phyloP scores from a whole-genome alignment of 64 coral and sea anemone species.

The Pachyseris speciosa region DNA sequence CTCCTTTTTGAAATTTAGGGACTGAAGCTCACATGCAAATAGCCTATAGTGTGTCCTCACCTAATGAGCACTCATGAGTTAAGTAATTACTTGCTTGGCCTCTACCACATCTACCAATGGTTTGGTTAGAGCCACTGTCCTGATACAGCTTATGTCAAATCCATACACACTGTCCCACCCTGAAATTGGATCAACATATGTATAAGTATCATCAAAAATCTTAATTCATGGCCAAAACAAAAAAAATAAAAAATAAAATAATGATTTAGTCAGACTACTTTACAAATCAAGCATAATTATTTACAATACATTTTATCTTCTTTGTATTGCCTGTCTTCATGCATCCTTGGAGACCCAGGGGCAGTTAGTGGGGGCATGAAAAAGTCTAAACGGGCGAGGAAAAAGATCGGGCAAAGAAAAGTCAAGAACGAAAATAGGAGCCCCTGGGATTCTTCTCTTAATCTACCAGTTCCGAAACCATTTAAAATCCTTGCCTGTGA shows the following conservation, averaged over 20 bases:
- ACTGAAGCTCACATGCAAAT: too few species aligned
- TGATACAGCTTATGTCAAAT: constrained; percentile 97
- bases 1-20: too few species aligned
- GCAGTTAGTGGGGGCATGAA: too few species aligned
- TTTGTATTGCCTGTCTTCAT: constrained; percentile 99
- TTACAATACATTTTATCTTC: constrained; percentile 99
- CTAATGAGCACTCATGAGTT: constrained; percentile 73
- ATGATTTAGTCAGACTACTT: background rate
- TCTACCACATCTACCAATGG: constrained; percentile 97
- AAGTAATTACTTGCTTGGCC: constrained; percentile 90
- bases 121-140: constrained; percentile 92
- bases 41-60: background rate
- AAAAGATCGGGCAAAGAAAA: too few species aligned
- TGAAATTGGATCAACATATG: constrained; percentile 4
- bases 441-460: too few species aligned
- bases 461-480: too few species aligned
- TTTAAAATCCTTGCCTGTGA: too few species aligned
- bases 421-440: too few species aligned
- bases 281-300: constrained; percentile 1
- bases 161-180: constrained; percentile 99
- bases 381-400: too few species aligned
- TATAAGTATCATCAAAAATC: background rate
- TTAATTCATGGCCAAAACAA: background rate
- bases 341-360: too few species aligned
- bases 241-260: background rate